A percentile compares a stretch with the other conserved stretches of the same genome.
Conservation (phyloP, 1,140 invertebrate species). For the Drosophila azteca region DNA sequence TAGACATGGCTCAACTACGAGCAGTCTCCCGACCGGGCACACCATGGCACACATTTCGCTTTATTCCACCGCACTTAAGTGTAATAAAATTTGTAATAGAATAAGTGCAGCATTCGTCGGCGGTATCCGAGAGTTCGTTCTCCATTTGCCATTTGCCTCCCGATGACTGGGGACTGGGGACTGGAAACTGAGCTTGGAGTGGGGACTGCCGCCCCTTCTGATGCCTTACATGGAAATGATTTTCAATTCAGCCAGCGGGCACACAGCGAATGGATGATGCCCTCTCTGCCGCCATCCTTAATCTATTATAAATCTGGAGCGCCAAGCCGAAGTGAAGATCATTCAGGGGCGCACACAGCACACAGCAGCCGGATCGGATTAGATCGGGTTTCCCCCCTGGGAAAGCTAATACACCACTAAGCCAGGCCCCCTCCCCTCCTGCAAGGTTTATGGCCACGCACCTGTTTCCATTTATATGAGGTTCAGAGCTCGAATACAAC, state of each 20-base stretch:
- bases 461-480: constrained; percentile 57
- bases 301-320: constrained; percentile 42
- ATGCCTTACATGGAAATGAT: constrained; percentile 65
- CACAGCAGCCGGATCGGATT: constrained; percentile 23
- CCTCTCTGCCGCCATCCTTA: constrained; percentile 7
- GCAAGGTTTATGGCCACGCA: constrained; percentile 37
- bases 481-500: constrained; percentile 19
- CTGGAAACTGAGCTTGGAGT: too few species aligned
- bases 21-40: constrained; percentile 25
- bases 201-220: background rate
- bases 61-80: constrained; percentile 76
- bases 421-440: background rate
- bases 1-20: constrained; percentile 61
- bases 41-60: constrained; percentile 74
- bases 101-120: constrained; percentile 57
- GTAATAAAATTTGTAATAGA: constrained; percentile 81
- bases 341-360: constrained; percentile 26
- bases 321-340: constrained; percentile 55
- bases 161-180: too few species aligned
- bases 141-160: constrained; percentile 4
- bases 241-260: constrained; percentile 55
- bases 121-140: constrained; percentile 6
- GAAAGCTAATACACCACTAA: constrained; percentile 31
- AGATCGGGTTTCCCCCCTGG: constrained; percentile 33
- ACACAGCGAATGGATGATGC: constrained; percentile 19